Percentiles rank a stretch among this genome's conserved stretches.
Evolutionary conservation across 2,888 invertebrate genomes (phyloP).

Genomic region (Schizotus pectinicornis): DNA sequence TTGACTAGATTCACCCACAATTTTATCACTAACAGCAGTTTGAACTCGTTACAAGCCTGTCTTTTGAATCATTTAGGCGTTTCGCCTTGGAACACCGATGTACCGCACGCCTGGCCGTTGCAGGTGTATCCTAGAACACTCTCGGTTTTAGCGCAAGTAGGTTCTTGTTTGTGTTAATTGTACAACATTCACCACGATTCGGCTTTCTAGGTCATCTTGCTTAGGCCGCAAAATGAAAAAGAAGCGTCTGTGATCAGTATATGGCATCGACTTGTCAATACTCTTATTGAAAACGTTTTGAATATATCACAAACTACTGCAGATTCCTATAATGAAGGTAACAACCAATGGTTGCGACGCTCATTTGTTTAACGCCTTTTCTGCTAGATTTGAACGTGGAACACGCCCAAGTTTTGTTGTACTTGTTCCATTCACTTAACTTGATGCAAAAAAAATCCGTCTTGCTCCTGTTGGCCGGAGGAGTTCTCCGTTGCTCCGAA

Average conservation of each 20-base stretch:
- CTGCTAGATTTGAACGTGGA: constrained; percentile 87
- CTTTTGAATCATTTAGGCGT: constrained; percentile 77
- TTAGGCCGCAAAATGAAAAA: constrained; percentile 82
- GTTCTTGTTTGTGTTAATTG: no score
- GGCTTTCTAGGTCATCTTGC: constrained; percentile 60
- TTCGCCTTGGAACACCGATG: constrained; percentile 72
- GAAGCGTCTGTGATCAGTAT: constrained; percentile 90
- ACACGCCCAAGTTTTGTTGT: constrained; percentile 90
- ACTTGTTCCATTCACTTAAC: constrained; percentile 92
- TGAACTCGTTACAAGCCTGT: constrained; percentile 74
- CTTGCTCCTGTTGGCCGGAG: constrained; percentile 81
- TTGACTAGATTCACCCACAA: constrained; percentile 82
- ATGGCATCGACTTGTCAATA: constrained; percentile 90
- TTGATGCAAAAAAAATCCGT: constrained; percentile 97
- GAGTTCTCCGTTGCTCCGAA: constrained; percentile 71
- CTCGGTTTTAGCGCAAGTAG: constrained; percentile 83
- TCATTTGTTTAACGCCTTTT: constrained; percentile 6
- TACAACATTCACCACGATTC: no score
- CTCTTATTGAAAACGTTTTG: constrained; percentile 84
- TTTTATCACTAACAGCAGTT: constrained; percentile 73
- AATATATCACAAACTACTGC: constrained; percentile 65
- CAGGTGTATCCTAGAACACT: constrained; percentile 79
- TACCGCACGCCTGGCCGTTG: constrained; percentile 74
- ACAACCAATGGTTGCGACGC: no score
- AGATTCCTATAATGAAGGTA: constrained; percentile 78